Evolutionary conservation across 2,113 vertebrate genomes (phyloP).

Genomic region (Hippocampus barbouri): DNA sequence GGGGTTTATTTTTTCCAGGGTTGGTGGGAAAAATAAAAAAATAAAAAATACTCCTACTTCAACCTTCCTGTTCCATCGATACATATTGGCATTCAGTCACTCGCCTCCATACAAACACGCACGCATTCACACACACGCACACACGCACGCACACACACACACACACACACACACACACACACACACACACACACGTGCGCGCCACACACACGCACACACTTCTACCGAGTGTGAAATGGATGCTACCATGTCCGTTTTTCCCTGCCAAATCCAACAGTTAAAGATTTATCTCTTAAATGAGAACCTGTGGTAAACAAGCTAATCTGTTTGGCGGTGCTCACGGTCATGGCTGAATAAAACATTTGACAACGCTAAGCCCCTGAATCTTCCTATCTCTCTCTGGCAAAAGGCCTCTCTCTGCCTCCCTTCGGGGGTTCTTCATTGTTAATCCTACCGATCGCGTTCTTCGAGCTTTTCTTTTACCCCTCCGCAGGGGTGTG

Average conservation of each 20-base stretch:
- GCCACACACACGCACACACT: not conserved
- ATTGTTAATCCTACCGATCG: slow-evolving; percentile 69
- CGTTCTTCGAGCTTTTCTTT: slow-evolving; percentile 62
- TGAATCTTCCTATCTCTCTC: slow-evolving; percentile 77
- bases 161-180: not conserved
- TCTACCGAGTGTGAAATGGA: slow-evolving; percentile 63
- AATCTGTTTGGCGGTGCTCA: slow-evolving; percentile 83
- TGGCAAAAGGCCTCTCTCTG: slow-evolving; percentile 70
- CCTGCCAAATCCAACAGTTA: slow-evolving; percentile 80
- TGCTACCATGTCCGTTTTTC: slow-evolving; percentile 60
- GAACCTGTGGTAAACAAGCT: slow-evolving; percentile 83
- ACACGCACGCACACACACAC: not conserved
- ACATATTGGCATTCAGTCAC: slow-evolving; percentile 38
- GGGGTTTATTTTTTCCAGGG: not conserved
- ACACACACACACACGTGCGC: not conserved
- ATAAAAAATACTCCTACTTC: slow-evolving; percentile 37
- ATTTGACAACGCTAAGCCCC: slow-evolving; percentile 78
- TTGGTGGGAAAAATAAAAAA: not conserved
- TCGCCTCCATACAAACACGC: not conserved
- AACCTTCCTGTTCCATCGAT: slow-evolving; percentile 52
- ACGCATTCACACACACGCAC: not conserved
- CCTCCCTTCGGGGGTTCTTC: slow-evolving; percentile 58
- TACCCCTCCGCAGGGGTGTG: slow-evolving; percentile 61
- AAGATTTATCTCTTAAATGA: slow-evolving; percentile 85
- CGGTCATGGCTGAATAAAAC: slow-evolving; percentile 84